Evolutionary conservation across 2,888 invertebrate species (phyloP), one percentile per base, ranked within the genome.

Genomic region (Heliconius ismenius): DNA sequence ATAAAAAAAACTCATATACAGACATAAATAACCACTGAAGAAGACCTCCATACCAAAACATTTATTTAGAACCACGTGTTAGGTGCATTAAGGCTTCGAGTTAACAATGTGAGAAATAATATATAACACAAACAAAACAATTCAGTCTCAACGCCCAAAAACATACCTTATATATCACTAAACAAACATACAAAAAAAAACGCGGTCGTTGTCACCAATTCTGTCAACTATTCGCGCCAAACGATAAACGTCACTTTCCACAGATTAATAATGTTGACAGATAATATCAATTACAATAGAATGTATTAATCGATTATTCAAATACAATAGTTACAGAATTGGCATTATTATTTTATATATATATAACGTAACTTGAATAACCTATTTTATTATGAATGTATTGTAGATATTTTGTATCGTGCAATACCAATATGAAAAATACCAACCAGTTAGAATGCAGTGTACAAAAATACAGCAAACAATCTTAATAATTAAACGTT

Each of bases 41-140:
- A 43, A 62, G 60, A 54, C 76, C 75, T 76, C 75, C 77, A 75
- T 76, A 78, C 81, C 78, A 79, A 58, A 78, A 78, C 76, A 78
- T 68, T 28, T 58, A 58, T 70, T n/a, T 54, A 70, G 76, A 79
- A 78, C 78, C 72, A 74, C 76, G 76, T 69, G 75, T 78, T 78
- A 79, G 76, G 81, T 80, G 79, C 82, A 83, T 81, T 84, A 85
- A 85, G 85, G 86, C 85, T 86, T 84, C 84, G 84, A 85, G 87
- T 89, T 87, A 88, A 90, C 89, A 88, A 90, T 85, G 83, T 87
- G 89, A 89, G 89, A 92, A 92, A 92, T 92, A 92, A 92, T 92
- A 90, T 88, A 92, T 91, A 93, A 93, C 92, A 92, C 90, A 92
- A 93, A 93, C 93, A 93, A 93, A 93, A 93, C 92, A 93, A 93